Base-by-base conservation (phyloP, 2,797 vertebrate species). In the Acanthurus leucopareius region DNA sequence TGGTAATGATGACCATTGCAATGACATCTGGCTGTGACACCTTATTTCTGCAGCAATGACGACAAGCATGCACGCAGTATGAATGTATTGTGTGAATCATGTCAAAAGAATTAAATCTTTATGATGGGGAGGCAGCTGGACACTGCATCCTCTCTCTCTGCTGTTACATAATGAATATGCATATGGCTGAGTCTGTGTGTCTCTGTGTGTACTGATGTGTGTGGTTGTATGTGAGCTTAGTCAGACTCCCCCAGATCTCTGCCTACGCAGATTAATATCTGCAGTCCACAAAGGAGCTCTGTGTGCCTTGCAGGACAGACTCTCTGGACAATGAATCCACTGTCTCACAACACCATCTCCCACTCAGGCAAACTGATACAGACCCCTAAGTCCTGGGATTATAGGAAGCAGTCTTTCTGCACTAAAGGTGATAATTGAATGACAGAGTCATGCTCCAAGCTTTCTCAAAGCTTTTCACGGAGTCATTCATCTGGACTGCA, bases 221-320 rank as follows among this genome's bases (percentile, higher is more conserved):
- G 90, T 82, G 86, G 86, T 84, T 87, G 84, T 64, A 86, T 89
- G 89, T 92, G 89, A 93, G 88, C 68, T 90, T 90, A 91, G 87
- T 83, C 90, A 85, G 86, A 88, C 89, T 91, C 88, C 90, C 90
- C 91, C 90, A 90, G 80, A 93, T 93, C 85, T 90, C 86, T 87
- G 89, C 87, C 88, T 88, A 77, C 78, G 88, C 85, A 93, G 92
- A 94, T 93, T 94, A 90, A 93, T 94, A 94, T 94, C 92, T 91
- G 85, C 86, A 19, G 84, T 70, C 77, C 78, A 95, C 93, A 95
- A 94, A 94, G 92, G 79, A 85, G 75, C 82, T 83, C 89, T 92
- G 90, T 94, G 90, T 93, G 86, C 83, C 80, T 69, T 40, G 73
- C 88, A 89, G 83, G 86, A 93, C 87, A 90, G 83, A 90, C 70